Percentiles rank a stretch among this genome's conserved stretches.
These are phyloP conservation scores for Melanerpes formicivorus DNA, from an alignment of 2,113 vertebrate genomes.

Conservation along the genomic window DNA sequence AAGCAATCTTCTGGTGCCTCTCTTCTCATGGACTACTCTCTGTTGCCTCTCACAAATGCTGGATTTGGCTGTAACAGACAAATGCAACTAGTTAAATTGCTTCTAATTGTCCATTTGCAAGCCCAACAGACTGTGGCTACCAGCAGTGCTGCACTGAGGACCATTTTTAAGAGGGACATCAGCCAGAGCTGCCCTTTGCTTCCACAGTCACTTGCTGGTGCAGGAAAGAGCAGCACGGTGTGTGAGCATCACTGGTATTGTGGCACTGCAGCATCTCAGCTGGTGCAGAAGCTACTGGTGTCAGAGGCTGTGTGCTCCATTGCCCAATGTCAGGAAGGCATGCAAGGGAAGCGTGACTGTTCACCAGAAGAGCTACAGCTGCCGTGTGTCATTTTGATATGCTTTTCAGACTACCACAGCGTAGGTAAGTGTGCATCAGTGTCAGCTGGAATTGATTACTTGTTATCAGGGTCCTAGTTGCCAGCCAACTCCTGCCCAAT, in stretches of 20 bases:
- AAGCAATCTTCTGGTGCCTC: neutral
- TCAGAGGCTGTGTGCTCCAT: neutral
- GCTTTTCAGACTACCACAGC: neutral
- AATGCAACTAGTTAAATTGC: neutral
- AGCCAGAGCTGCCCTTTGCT: neutral
- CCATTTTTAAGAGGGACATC: neutral
- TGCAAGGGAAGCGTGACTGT: neutral
- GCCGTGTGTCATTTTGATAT: neutral
- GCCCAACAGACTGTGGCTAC: neutral
- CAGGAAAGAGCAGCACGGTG: neutral
- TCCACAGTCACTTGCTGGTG: neutral
- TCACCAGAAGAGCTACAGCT: neutral
- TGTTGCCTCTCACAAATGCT: neutral
- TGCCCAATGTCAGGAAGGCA: neutral
- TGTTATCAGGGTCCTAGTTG: neutral
- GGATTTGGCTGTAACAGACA: neutral
- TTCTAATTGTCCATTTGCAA: neutral
- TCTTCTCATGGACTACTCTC: neutral
- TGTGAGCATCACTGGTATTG: accelerated
- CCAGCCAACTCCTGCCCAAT: neutral
- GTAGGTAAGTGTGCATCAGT: neutral
- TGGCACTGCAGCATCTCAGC: neutral
- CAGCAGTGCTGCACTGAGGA: neutral
- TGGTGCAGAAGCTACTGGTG: neutral
- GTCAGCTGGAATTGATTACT: neutral